Evolutionary conservation across 2,797 vertebrate genomes (phyloP).

Genomic region (Odontamblyopus lacepedii): DNA sequence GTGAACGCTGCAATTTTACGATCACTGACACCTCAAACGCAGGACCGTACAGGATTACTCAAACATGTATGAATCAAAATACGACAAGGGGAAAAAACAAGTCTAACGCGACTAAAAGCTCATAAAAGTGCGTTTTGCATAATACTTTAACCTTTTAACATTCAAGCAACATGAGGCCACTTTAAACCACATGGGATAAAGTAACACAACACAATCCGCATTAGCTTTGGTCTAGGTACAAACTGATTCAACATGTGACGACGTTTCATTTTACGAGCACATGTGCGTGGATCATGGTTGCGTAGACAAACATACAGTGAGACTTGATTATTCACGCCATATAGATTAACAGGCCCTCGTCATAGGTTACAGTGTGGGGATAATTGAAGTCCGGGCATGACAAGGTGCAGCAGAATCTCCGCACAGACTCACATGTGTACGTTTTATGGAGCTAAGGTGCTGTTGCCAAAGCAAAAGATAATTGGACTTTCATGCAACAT

Average conservation of each 20-base stretch:
- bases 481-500: conserved; percentile 11
- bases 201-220: conserved; percentile 21
- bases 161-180: background rate
- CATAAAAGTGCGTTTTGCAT: background rate
- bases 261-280: conserved; percentile 34
- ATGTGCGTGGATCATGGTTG: conserved; percentile 32
- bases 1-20: background rate
- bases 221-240: conserved; percentile 18
- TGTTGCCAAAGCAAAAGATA: conserved; percentile 32
- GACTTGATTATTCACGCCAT: conserved; percentile 30
- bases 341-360: conserved; percentile 40
- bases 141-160: background rate
- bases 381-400: conserved; percentile 37
- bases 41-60: no score
- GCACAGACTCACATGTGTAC: conserved; percentile 36
- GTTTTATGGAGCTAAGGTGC: conserved; percentile 45
- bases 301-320: conserved; percentile 30
- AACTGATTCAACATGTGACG: conserved; percentile 42
- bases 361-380: conserved; percentile 27
- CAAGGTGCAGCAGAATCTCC: conserved; percentile 26
- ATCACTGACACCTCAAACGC: no score
- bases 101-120: background rate
- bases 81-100: background rate
- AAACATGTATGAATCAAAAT: no score
- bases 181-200: conserved; percentile 14